Conservation (phyloP, 1,140 invertebrate genomes). For the Drosophila fuyamai region DNA sequence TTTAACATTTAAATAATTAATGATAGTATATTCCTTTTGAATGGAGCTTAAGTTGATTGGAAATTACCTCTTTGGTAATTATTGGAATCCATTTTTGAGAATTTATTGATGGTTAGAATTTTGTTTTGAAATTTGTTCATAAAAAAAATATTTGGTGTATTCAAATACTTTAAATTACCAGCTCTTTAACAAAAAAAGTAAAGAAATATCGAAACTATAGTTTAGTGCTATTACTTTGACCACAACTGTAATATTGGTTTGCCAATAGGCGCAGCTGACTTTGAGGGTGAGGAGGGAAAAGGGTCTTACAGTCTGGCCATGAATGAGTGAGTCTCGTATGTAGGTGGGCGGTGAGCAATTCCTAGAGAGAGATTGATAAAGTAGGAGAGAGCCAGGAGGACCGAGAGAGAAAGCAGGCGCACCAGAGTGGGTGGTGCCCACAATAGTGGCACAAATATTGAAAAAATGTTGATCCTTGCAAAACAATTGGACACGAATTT, state of each 20-base stretch:
- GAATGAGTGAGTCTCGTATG: constrained; percentile 74
- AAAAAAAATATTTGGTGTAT: too few relatives aligned
- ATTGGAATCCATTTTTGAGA: too few relatives aligned
- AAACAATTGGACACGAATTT: too few relatives aligned
- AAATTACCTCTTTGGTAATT: too few relatives aligned
- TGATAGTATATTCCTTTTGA: background rate
- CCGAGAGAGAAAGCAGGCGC: constrained; percentile 13
- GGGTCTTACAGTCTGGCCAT: constrained; percentile 62
- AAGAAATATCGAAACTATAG: too few relatives aligned
- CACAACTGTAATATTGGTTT: constrained; percentile 23
- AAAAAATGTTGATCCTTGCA: background rate
- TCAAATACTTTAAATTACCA: too few relatives aligned
- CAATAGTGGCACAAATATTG: constrained; percentile 11
- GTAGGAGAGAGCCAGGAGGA: constrained; percentile 4
- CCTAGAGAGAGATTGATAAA: constrained; percentile 8
- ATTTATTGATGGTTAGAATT: too few relatives aligned
- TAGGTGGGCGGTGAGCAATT: constrained; percentile 67
- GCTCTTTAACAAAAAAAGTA: too few relatives aligned
- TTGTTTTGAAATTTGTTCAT: too few relatives aligned
- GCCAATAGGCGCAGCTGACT: constrained; percentile 65
- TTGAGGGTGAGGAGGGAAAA: background rate
- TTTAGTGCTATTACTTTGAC: background rate
- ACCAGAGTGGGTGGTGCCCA: constrained; percentile 10
- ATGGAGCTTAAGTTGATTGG: too few relatives aligned
- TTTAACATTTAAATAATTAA: too few relatives aligned